Base-by-base conservation (phyloP, 2,113 vertebrate genomes). In the Pogonocichla stellata region DNA sequence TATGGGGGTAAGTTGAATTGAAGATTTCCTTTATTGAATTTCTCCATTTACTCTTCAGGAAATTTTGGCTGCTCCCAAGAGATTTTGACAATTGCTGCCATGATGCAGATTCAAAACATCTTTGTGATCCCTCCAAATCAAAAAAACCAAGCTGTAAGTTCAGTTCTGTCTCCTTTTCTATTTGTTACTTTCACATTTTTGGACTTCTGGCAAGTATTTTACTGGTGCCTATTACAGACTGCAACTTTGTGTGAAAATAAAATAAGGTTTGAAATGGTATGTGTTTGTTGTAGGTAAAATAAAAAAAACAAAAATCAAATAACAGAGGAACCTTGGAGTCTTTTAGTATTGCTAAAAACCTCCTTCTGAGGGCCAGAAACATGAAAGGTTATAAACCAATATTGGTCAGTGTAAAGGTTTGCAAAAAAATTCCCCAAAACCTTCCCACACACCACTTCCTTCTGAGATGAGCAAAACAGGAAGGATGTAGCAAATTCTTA, bases 71-170 rank as follows among this genome's bases (percentile, higher is more conserved):
- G 99, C 97, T 99, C 99, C 90, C 99, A 99, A 94, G 99, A 99
- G 97, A 99, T 99, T 40, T 97, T 99, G 83, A 99, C 99, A 95
- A 99, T 99, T 53, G 99, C 99, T 16, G 99, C 99, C 74, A 99
- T 99, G 99, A 99, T 99, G 99, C 99, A 99, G 96, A 99, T 99
- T 97, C 99, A 99, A 94, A 99, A 99, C 92, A 97, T 99, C 82
- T 99, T 99, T 92, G 73, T 98, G 47, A 95, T 98, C 38, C 99
- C 99, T 36, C 97, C 99, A 86, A 99, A 99, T 97, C 99, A 99
- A 96, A 99, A 99, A 97, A 97, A 97, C 86, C 98, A 98, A 80
- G 99, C 99, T 33, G 99, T 99, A 97, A 98, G 99, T 98, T 90
- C 47, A 40, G 8, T 86, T 1, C 0, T n/a, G 25, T 79, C 19